Base-by-base conservation (phyloP, 2,113 vertebrate genomes). In the Forbesichthys agassizii region DNA sequence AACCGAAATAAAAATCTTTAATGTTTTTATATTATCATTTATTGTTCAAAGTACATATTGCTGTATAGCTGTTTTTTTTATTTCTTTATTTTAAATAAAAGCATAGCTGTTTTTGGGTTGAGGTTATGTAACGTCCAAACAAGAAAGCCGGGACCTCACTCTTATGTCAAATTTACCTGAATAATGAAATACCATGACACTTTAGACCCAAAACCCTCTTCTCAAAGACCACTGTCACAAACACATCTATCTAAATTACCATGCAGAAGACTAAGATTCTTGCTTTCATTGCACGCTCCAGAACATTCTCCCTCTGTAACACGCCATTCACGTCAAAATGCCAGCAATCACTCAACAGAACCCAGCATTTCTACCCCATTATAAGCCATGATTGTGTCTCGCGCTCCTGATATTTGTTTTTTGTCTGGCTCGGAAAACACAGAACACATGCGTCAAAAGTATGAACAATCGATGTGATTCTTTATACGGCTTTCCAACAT, bases 121-220 rank as follows among this genome's bases (percentile, higher is more conserved):
- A 42, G 36, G 36, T 42, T 42, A 5, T 42, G 36, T 59, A 64
- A 36, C 58, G 75, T 68, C 82, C 74, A 81, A 81, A 78, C 68
- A 56, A 84, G 72, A 69, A 62, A 64, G 62, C 62, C 74, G 78
- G 80, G 78, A 79, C 80, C 81, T 68, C 66, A 73, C 61, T 77
- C 77, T 87, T 81, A 83, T 87, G 78, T 73, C 78, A 76, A 72
- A 75, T 70, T 70, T 55, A 80, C 80, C 78, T 77, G 82, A 72
- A 82, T 84, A 84, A 87, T 86, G 84, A 86, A 75, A 77, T 86
- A 75, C 75, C 73, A 55, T 51, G 56, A 73, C 61, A 27, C 69
- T 65, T 11, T 64, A 14, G 46, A 27, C 36, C 5, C 16, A 3
- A 0, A 9, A 1, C 18, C 16, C 73, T 42, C 9, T 11, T n/a